Evolutionary conservation across 1,140 invertebrate species (phyloP), one percentile per base, ranked within the genome.

Genomic region (Brachionus paranguensis): DNA sequence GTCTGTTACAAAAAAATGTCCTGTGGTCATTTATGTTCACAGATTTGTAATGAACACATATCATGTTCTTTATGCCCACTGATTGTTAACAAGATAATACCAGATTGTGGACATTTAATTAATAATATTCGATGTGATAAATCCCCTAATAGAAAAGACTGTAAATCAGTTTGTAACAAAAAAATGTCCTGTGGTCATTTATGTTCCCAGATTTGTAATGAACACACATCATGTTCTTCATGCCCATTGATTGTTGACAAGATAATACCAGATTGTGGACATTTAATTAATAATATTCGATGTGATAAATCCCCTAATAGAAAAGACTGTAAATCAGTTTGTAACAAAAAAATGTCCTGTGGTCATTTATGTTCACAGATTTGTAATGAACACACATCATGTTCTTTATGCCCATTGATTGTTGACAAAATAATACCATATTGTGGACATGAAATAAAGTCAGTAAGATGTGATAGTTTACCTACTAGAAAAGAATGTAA

Each of bases 291-390:
- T 1, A 24, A 24, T 24, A 24, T 24, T 24, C 24, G 78, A 81
- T 81, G 78, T 68, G 78, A 81, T 14, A 12, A 1, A 2, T 24
- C n/a, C 3, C 78, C 27, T 0, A 33, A 2, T 5, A 60, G 53
- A 81, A 64, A 55, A 37, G 60, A 43, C 17, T 86, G 85, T 78
- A 14, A 79, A 24, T 50, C 50, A 27, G 11, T 12, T 20, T 86
- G 86, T 76, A 11, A 70, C 17, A 33, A 50, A 14, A 10, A 7
- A 37, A 6, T 37, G 33, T 37, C 33, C 2, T 37, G 33, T 37
- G 33, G 33, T 37, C 65, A 70, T 70, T 14, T 70, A 14, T 70
- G 65, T 41, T 12, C 33, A 4, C 65, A 70, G 37, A 70, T 70
- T 33, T 70, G 65, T 70, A 33, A 29, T 37, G 37, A 33, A 11